These are phyloP conservation scores for Hoplias malabaricus DNA, from an alignment of 2,113 vertebrate genomes.

Conservation along the genomic window DNA sequence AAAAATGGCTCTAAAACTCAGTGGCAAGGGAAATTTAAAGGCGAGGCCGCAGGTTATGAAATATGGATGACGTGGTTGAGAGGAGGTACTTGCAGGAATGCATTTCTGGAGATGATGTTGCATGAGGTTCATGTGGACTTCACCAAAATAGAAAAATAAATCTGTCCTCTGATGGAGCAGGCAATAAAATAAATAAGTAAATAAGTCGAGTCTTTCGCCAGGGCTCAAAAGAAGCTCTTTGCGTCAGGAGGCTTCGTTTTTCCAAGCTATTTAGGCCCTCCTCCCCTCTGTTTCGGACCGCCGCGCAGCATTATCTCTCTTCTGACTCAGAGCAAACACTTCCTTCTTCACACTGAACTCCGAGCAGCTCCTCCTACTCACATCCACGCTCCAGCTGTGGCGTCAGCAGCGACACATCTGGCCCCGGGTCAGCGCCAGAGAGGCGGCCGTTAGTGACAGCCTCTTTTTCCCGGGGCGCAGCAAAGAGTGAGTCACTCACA, in stretches of 20 bases:
- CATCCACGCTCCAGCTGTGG: background rate
- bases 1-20: conserved; percentile 21
- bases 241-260: too few relatives aligned
- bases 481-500: conserved; percentile 24
- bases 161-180: conserved; percentile 17
- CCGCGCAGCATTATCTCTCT: background rate
- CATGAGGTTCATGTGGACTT: conserved; percentile 27
- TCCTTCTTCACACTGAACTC: background rate
- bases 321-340: conserved; percentile 8
- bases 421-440: background rate
- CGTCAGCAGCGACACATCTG: background rate
- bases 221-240: conserved; percentile 25
- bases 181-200: too few relatives aligned
- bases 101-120: conserved; percentile 48
- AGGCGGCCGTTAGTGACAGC: background rate
- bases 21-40: conserved; percentile 33
- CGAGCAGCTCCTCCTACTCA: background rate
- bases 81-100: conserved; percentile 20
- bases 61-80: conserved; percentile 48
- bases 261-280: background rate
- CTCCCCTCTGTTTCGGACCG: background rate
- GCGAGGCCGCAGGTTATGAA: conserved; percentile 40
- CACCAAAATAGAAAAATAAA: conserved; percentile 46
- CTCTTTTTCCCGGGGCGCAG: conserved; percentile 12
- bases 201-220: too few relatives aligned